Evolutionary conservation across 2,113 vertebrate species (phyloP).

Genomic region (Aplodontia rufa): DNA sequence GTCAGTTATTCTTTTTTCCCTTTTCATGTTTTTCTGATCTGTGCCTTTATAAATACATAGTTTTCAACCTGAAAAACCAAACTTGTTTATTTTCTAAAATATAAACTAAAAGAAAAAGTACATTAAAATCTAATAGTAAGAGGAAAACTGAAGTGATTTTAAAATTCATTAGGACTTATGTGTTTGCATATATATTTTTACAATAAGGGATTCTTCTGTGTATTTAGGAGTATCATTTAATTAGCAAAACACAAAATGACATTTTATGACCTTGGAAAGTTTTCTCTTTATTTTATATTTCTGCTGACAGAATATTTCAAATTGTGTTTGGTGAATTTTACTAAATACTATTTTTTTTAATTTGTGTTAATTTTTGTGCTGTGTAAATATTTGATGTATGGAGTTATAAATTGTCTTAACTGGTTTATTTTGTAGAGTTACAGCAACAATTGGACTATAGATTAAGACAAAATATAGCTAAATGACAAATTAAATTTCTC

Average conservation of each 20-base stretch:
- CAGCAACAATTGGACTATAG: neutral
- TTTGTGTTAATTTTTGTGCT: neutral
- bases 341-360: neutral
- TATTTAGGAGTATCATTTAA: constrained; percentile 45
- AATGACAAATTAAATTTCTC: neutral
- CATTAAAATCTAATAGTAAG: neutral
- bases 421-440: neutral
- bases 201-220: constrained; percentile 37
- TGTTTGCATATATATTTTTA: neutral
- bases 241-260: constrained; percentile 11
- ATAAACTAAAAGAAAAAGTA: neutral
- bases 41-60: neutral
- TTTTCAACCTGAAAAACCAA: neutral
- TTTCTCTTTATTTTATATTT: constrained; percentile 23
- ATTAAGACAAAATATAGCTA: neutral
- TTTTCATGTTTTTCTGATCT: neutral
- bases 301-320: neutral
- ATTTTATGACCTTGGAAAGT: constrained; percentile 41
- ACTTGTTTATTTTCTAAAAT: neutral
- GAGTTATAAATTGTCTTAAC: neutral
- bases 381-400: neutral
- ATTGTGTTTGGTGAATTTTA: neutral
- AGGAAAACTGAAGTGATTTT: constrained; percentile 4
- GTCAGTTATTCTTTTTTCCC: neutral
- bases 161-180: constrained; percentile 58